phyloP scores from a whole-genome alignment of 64 coral and sea anemone genomes.

The Acropora yongei region DNA sequence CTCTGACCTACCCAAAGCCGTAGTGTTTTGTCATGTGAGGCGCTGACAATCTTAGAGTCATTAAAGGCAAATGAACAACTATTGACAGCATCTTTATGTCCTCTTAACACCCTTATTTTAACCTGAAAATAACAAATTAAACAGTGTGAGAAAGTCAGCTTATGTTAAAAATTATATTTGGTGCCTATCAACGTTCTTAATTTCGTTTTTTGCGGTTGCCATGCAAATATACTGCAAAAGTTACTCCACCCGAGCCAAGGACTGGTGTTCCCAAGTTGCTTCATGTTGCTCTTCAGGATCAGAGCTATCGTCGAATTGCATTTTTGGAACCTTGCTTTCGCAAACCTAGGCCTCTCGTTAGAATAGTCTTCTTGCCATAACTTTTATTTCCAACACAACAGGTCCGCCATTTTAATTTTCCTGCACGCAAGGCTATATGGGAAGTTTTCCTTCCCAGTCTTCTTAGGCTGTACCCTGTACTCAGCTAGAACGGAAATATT shows the following conservation, averaged over 20 bases:
- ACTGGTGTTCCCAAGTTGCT: slow-evolving; percentile 94
- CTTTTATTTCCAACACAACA: neutral
- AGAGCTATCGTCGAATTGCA: slow-evolving; percentile 24
- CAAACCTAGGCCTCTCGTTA: neutral
- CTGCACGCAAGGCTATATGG: neutral
- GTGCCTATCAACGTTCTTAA: too few species aligned
- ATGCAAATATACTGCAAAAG: neutral
- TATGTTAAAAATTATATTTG: too few species aligned
- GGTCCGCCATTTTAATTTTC: slow-evolving; percentile 73
- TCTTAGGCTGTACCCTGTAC: too few species aligned
- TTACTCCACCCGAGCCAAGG: slow-evolving; percentile 84
- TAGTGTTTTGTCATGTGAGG: slow-evolving; percentile 94
- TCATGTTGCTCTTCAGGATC: slow-evolving; percentile 34
- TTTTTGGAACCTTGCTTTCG: slow-evolving; percentile 18
- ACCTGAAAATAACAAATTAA: slow-evolving; percentile 57
- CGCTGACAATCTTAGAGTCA: slow-evolving; percentile 81
- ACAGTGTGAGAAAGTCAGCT: neutral
- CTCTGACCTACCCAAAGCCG: slow-evolving; percentile 86
- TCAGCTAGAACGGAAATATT: too few species aligned
- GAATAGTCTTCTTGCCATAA: neutral
- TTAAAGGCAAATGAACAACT: slow-evolving; percentile 85
- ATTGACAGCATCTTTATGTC: slow-evolving; percentile 95
- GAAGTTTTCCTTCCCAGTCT: slow-evolving; percentile 25
- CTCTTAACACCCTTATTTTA: slow-evolving; percentile 89
- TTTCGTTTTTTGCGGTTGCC: neutral